Conservation (phyloP, 1,140 invertebrate species). For the Theocolax elegans region DNA sequence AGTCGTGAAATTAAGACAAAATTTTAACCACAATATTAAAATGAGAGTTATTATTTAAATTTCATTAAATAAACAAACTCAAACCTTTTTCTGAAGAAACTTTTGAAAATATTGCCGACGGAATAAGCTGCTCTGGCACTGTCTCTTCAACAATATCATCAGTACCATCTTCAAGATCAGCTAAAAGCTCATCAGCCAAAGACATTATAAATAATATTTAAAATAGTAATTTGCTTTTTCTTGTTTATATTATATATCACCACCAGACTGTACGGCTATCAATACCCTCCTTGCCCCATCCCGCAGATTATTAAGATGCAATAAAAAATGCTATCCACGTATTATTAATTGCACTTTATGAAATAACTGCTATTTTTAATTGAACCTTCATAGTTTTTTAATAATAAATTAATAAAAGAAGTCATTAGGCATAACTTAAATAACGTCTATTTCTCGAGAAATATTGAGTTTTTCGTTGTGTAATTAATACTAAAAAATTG, state of each 20-base stretch:
- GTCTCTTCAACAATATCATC: conserved; percentile 68
- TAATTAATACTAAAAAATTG: no score
- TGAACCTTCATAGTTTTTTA: no score
- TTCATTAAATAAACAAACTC: conserved; percentile 30
- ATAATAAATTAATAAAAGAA: no score
- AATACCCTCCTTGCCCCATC: not conserved
- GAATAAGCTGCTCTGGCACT: conserved; percentile 65
- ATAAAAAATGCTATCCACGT: no score
- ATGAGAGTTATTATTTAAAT: conserved; percentile 22
- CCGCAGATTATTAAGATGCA: no score
- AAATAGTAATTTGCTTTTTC: no score
- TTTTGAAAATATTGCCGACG: conserved; percentile 61
- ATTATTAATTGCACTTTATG: no score
- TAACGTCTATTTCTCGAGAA: no score
- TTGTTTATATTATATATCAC: no score
- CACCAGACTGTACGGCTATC: not conserved
- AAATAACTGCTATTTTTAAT: no score
- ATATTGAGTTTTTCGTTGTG: no score
- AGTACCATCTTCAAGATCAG: conserved; percentile 93
- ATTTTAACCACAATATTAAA: not conserved
- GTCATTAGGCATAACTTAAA: no score
- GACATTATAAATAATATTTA: conserved; percentile 81
- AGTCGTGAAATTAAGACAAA: conserved; percentile 23
- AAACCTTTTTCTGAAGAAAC: conserved; percentile 77
- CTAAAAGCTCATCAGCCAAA: conserved; percentile 92